Evolutionary conservation across 1,140 invertebrate species (phyloP).

Genomic region (Monochamus saltuarius): DNA sequence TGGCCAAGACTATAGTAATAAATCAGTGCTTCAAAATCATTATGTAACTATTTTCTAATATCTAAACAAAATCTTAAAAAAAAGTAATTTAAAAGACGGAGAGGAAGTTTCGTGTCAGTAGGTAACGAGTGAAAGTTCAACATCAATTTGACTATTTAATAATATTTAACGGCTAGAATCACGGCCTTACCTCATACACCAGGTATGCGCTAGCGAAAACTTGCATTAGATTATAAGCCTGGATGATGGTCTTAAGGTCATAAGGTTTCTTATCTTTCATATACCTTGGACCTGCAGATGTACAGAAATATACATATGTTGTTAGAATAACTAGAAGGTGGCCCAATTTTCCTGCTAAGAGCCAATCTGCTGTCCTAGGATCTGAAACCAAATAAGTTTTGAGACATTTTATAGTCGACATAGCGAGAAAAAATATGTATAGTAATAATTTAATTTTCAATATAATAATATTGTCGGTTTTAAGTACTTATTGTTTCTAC

Average conservation of each 20-base stretch:
- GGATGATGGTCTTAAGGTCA: conserved; percentile 71
- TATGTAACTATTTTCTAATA: too few species aligned
- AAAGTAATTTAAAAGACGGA: too few species aligned
- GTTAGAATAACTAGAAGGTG: conserved; percentile 73
- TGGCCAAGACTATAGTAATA: too few species aligned
- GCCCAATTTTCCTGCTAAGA: conserved; percentile 77
- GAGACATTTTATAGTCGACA: too few species aligned
- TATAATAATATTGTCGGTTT: too few species aligned
- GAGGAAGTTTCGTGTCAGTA: too few species aligned
- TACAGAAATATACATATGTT: conserved; percentile 75
- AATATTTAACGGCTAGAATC: not conserved
- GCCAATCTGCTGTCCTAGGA: conserved; percentile 81
- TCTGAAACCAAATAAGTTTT: conserved; percentile 61
- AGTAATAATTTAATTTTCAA: too few species aligned
- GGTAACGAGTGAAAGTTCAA: not conserved
- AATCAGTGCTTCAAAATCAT: too few species aligned
- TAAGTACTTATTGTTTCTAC: too few species aligned
- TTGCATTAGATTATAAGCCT: conserved; percentile 80
- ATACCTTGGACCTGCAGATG: conserved; percentile 71
- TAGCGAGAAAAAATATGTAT: too few species aligned
- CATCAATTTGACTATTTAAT: not conserved
- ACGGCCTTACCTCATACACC: conserved; percentile 67
- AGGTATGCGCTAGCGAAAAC: conserved; percentile 72
- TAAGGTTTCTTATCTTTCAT: conserved; percentile 87
- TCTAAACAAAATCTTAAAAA: too few species aligned